Conservation (phyloP, 2,888 invertebrate genomes). For the Myathropa florea region DNA sequence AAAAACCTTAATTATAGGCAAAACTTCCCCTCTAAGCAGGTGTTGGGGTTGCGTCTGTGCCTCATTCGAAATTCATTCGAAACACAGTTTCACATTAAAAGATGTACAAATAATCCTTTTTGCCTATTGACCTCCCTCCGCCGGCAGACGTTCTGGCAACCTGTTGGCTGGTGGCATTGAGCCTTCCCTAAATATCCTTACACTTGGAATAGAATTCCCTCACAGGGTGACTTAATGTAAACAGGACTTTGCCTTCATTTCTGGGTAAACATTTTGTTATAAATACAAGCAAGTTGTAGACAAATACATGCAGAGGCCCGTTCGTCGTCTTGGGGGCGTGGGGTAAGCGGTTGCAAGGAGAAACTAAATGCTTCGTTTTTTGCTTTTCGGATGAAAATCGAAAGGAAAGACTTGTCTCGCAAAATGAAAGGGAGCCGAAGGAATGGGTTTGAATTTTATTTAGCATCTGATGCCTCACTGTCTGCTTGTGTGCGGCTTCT, state of each 20-base stretch:
- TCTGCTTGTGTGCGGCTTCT: neutral
- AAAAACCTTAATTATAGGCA: slow-evolving; percentile 35
- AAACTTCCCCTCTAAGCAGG: neutral
- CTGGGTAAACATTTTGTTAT: slow-evolving; percentile 59
- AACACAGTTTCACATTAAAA: slow-evolving; percentile 15
- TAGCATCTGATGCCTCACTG: slow-evolving; percentile 19
- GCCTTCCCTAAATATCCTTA: slow-evolving; percentile 34
- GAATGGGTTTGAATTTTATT: slow-evolving; percentile 19
- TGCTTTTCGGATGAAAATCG: neutral
- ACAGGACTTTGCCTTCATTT: slow-evolving; percentile 58
- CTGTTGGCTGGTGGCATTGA: slow-evolving; percentile 56
- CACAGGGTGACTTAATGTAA: slow-evolving; percentile 36
- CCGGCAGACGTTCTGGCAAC: slow-evolving; percentile 2
- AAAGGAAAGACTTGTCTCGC: neutral
- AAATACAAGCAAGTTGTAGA: slow-evolving; percentile 37
- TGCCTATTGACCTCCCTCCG: slow-evolving; percentile 38
- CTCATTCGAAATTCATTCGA: slow-evolving; percentile 3
- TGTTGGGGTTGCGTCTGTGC: neutral
- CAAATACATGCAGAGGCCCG: neutral
- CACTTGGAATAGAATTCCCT: slow-evolving; percentile 22
- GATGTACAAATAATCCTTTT: slow-evolving; percentile 53
- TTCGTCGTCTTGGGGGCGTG: neutral
- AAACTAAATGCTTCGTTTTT: slow-evolving; percentile 37
- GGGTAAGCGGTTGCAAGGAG: slow-evolving; percentile 16
- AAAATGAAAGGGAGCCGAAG: neutral